A percentile compares a stretch with the other conserved stretches of the same genome.
These are phyloP conservation scores for Channallabes apus DNA, from an alignment of 2,797 vertebrate species.

Conservation along the genomic window DNA sequence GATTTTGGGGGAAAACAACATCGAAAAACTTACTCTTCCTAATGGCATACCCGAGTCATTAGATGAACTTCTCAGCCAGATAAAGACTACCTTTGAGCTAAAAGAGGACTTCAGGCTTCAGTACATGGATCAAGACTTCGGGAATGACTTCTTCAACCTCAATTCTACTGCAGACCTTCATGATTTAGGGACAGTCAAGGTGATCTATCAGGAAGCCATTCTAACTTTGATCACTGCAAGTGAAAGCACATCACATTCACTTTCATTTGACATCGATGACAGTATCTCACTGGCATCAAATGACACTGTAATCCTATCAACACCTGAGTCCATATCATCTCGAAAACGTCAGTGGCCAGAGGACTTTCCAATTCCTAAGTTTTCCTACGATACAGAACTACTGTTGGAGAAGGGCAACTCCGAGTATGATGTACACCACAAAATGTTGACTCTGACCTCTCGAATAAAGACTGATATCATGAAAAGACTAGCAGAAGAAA, in stretches of 20 bases:
- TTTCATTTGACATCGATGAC: conserved; percentile 7
- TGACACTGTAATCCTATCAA: conserved; percentile 35
- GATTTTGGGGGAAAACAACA: conserved; percentile 48
- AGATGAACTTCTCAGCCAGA: conserved; percentile 34
- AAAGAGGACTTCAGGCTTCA: neutral
- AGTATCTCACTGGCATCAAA: neutral
- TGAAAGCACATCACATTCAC: conserved; percentile 3
- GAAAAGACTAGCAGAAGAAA: conserved; percentile 21
- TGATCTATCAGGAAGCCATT: conserved; percentile 46
- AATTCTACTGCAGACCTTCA: too few species aligned
- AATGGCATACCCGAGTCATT: conserved; percentile 49
- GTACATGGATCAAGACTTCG: conserved; percentile 44
- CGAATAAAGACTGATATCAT: conserved; percentile 41
- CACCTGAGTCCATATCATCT: conserved; percentile 37
- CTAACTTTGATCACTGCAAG: conserved; percentile 32
- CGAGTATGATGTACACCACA: conserved; percentile 21
- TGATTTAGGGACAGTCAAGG: conserved; percentile 39
- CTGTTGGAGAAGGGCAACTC: conserved; percentile 41
- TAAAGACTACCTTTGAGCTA: conserved; percentile 46
- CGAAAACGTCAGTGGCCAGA: conserved; percentile 31
- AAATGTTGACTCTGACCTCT: conserved; percentile 23
- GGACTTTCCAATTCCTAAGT: conserved; percentile 9
- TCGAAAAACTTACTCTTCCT: neutral
- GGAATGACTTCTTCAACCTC: too few species aligned
- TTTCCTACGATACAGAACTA: conserved; percentile 40